Percentiles rank a stretch among this genome's conserved stretches.
Conservation (phyloP, 2,113 vertebrate species). For the Lagopus muta region DNA sequence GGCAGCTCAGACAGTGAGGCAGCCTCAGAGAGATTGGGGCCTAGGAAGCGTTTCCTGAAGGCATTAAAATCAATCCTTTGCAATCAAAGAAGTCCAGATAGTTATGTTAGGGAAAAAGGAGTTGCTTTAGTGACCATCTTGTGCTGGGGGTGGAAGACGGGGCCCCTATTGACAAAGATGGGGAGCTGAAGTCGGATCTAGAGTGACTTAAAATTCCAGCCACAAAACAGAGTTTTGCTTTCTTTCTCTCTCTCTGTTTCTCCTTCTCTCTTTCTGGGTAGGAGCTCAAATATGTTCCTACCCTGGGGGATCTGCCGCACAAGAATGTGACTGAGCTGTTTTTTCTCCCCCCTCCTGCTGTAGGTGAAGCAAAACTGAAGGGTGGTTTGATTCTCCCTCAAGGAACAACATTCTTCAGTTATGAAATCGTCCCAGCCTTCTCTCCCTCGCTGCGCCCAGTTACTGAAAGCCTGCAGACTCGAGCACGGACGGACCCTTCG, state of each 20-base stretch:
- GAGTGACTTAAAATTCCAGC: background rate
- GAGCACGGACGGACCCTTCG: background rate
- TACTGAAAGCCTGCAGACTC: background rate
- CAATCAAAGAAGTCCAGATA: background rate
- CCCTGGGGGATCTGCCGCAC: conserved; percentile 67
- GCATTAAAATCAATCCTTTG: background rate
- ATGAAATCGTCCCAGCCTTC: conserved; percentile 67
- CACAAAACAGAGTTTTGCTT: background rate
- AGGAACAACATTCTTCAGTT: conserved; percentile 78
- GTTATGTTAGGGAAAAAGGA: background rate
- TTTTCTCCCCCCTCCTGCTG: conserved; percentile 12
- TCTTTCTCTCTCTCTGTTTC: background rate
- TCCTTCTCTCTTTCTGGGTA: conserved; percentile 24
- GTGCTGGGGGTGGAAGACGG: background rate
- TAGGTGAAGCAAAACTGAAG: conserved; percentile 71
- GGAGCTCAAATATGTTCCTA: conserved; percentile 69
- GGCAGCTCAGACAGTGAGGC: background rate
- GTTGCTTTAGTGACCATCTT: background rate
- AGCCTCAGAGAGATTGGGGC: background rate
- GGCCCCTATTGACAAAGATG: background rate
- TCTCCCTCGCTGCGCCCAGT: background rate
- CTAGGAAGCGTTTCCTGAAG: conserved; percentile 35
- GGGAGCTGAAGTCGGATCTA: background rate
- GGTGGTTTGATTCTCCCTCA: conserved; percentile 71
- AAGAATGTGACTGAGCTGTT: conserved; percentile 69